Evolutionary conservation across 1,140 invertebrate genomes (phyloP), one percentile per base, ranked within the genome.

Genomic region (Papilio polyxenes): DNA sequence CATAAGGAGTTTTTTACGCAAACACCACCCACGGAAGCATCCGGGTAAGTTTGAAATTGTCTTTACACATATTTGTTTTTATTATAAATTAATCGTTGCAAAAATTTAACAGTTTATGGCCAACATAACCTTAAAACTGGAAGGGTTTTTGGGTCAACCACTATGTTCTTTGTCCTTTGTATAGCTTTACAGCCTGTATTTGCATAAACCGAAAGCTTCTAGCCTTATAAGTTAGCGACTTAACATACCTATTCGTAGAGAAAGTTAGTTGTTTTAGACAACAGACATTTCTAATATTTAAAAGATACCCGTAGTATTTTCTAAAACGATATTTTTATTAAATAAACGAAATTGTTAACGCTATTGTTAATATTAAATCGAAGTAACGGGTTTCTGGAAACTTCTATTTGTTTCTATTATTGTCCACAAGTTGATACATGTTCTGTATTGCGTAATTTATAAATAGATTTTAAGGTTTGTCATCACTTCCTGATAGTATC

Each of bases 81-180:
- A 79, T 51, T 76, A 0, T 80, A 77, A 81, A 10, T 77, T 84
- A 81, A 82, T 84, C 44, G 83, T 81, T 84, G 74, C 74, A 75
- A 84, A 86, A 84, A 83, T 79, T 81, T 49, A 69, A 80, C 44
- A 69, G n/a, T 65, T 40, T 59, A 75, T 86, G 75, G 65, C 49
- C 72, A 81, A 86, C 82, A 84, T 91, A 92, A 91, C 88, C 88
- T 92, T 79, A 81, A 80, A 72, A 82, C 85, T 83, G n/a, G 75
- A 83, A 53, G 69, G 51, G 59, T 90, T 92, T 93, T 92, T 91
- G 86, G 93, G 93, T 93, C 92, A 93, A 89, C 91, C 89, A 91
- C 88, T 90, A 89, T 89, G 88, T 87, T 92, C 88, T 89, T 90
- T 81, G 81, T 82, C 76, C 72, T 77, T 72, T 83, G 88, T 85